Base-by-base conservation (phyloP, 1,140 invertebrate species). In the Triops cancriformis region DNA sequence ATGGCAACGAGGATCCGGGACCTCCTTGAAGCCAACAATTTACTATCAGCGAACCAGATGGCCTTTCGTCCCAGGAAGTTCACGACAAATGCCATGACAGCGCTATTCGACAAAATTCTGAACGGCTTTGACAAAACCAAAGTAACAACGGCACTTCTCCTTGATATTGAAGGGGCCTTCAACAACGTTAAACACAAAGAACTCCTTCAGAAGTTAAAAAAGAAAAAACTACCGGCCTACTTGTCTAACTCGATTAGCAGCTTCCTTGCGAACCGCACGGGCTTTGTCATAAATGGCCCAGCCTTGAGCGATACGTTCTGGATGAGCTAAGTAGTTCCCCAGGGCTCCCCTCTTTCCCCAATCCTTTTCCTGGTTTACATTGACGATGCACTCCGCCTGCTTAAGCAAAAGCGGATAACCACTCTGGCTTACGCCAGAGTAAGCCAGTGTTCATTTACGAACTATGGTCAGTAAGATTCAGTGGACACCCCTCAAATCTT, bases 151-250 rank as follows among this genome's bases (percentile, higher is more conserved):
- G 74, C 74, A 7, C 74, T 76, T 3, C 45, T 76, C 1, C 4
- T 76, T 10, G 74, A 76, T 18, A 76, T 76, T 10, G 74, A 76
- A 18, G 74, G 74, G 12, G 74, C 74, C 18, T 42, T 76, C 45
- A 45, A 76, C 37, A 14, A 76, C 31, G 27, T 76, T 5, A 0
- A n/a, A 27, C 74, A 76, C 26, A 0, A 10, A 26, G 18, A 45
- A 76, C 28, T 76, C 9, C 26, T 76, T 9, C 45, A 41, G 26
- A 41, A 43, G 14, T 11, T 76, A 28, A 76, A 45, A 1, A 64
- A 64, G 10, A 23, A 64, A 64, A 18, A 23, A 64, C 6, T 64
- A 9, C 51, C 51, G 23, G 6, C 9, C 51, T 23, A 64, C 51
- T 1, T 64, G n/a, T 14, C 51, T 18, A 1, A 64, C 6, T 64